Base-by-base conservation (phyloP, 2,888 invertebrate species). In the Athrips mouffetella region DNA sequence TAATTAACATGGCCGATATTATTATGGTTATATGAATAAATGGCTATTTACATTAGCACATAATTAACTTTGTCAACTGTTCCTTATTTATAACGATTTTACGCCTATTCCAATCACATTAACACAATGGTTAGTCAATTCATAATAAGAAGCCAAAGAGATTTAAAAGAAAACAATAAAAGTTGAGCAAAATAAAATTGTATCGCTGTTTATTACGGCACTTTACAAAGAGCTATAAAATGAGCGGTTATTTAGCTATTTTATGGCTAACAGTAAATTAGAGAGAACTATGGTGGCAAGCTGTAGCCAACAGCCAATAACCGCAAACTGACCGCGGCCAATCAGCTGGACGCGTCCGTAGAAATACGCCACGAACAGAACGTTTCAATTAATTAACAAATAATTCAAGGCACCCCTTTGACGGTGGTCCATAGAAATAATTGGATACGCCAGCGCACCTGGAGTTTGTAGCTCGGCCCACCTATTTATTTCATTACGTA, bases 231-330 rank as follows among this genome's bases (percentile, higher is more conserved):
- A 33, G 15, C 33, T 8, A 33, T 33, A 33, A 33, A 33, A 8
- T 13, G 16, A 33, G 33, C 31, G 16, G 35, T 16, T 31, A 16
- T 33, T 37, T 37, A 25, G 35, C n/a, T 31, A 16, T 33, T 37
- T 37, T 11, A 37, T 21, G 11, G 25, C 40, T 15, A 31, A 40
- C 40, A 35, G 40, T 47, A 40, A 37, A 46, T 46, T 37, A 23
- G 18, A 53, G 57, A 64, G 57, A 62, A 55, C 62, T 55, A 52
- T 41, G 45, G 41, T 18, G 37, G 13, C 20, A 27, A 50, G 47
- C 48, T 53, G 47, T 41, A 46, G n/a, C 8, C 20, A 20, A 37
- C 27, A 25, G 29, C 16, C 42, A 23, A 42, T 47, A 37, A 39
- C 47, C 47, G 11, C 50, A 46, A 41, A 42, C 41, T 5, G n/a